phyloP scores from a whole-genome alignment of 1,140 invertebrate genomes.

The Sycophila sp. region DNA sequence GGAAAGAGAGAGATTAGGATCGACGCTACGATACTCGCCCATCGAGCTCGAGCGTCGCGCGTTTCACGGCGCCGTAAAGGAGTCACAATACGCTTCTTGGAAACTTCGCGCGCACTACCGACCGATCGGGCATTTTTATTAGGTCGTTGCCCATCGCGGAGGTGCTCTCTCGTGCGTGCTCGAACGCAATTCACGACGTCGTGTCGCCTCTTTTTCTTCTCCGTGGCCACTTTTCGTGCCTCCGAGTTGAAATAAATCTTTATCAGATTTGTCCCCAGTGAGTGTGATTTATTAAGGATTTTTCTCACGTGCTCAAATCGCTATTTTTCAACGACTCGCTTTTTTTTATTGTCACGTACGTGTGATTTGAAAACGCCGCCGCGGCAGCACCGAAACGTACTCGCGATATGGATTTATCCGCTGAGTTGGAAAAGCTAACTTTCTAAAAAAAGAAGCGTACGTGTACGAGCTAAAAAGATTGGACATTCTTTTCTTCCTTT shows the following conservation, averaged over 20 bases:
- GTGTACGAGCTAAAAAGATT: too few relatives aligned
- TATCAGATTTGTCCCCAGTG: neutral
- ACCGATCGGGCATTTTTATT: constrained; percentile 3
- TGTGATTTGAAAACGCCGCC: too few relatives aligned
- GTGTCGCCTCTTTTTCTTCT: neutral
- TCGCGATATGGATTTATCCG: too few relatives aligned
- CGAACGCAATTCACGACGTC: neutral
- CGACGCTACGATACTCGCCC: too few relatives aligned
- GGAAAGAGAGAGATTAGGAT: too few relatives aligned
- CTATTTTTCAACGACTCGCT: neutral
- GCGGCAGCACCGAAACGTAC: too few relatives aligned
- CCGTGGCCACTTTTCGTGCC: neutral
- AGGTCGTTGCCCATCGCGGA: neutral
- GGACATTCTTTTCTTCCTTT: too few relatives aligned
- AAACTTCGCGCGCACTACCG: neutral
- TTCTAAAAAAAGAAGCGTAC: too few relatives aligned
- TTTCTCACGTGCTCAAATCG: too few relatives aligned
- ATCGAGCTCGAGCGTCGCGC: too few relatives aligned
- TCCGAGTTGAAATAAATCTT: neutral
- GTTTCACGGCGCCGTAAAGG: neutral
- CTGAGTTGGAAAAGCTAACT: too few relatives aligned
- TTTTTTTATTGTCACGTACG: too few relatives aligned
- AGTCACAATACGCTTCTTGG: constrained; percentile 1
- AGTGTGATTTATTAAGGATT: neutral
- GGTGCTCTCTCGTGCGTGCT: constrained; percentile 7